Conservation (phyloP, 2,113 vertebrate genomes). For the Aphyosemion australe region DNA sequence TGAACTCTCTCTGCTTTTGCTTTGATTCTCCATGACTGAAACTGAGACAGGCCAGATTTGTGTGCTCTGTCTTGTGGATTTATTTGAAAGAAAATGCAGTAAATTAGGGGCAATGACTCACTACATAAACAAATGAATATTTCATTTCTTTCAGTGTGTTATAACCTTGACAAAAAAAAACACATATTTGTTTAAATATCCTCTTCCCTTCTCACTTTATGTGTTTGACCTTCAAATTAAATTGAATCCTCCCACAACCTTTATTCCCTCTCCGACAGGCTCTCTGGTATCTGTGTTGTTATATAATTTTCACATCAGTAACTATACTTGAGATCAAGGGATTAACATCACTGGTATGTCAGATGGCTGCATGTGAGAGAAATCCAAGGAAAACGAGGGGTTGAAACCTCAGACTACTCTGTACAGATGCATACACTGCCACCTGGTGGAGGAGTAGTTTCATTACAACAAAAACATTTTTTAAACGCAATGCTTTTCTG, state of each 20-base stretch:
- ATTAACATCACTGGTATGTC: conserved; percentile 27
- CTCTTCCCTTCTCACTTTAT: background rate
- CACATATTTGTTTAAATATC: no score
- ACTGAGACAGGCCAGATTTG: background rate
- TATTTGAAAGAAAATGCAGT: background rate
- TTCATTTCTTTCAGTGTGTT: no score
- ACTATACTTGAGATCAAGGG: conserved; percentile 44
- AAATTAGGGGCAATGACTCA: background rate
- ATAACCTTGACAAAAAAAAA: no score
- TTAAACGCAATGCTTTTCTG: background rate
- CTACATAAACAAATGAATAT: no score
- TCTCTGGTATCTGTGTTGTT: conserved; percentile 21
- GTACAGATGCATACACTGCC: conserved; percentile 36
- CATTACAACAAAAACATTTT: conserved; percentile 11
- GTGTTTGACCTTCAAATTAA: conserved; percentile 40
- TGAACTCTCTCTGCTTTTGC: conserved; percentile 11
- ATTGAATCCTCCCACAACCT: conserved; percentile 8
- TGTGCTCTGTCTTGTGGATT: background rate
- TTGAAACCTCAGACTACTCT: no score
- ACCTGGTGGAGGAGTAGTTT: conserved; percentile 13
- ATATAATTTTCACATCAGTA: conserved; percentile 39
- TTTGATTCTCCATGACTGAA: background rate
- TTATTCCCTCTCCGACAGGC: conserved; percentile 2
- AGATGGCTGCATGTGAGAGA: conserved; percentile 27
- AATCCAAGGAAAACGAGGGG: no score